phyloP scores from a whole-genome alignment of 2,797 vertebrate species.

The Acrocephalus scirpaceus region DNA sequence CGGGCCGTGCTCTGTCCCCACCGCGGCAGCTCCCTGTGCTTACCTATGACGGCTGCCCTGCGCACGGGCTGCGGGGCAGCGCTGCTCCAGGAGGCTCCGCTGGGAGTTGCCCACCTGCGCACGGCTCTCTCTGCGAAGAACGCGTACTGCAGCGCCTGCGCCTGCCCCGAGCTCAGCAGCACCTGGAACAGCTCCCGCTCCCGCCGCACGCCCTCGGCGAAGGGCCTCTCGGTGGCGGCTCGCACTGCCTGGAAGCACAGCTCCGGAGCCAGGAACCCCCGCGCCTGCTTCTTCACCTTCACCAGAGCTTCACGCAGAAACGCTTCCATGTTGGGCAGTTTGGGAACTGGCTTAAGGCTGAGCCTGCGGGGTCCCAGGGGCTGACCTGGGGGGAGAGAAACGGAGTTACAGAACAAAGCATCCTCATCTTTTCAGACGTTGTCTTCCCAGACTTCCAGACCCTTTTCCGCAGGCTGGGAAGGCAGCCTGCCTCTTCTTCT shows the following conservation, averaged over 20 bases:
- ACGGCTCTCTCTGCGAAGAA: constrained; percentile 87
- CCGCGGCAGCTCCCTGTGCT: not conserved
- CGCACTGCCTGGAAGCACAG: constrained; percentile 84
- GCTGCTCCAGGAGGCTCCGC: constrained; percentile 84
- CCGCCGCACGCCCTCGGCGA: constrained; percentile 76
- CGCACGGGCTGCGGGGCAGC: constrained; percentile 74
- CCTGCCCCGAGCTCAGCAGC: constrained; percentile 84
- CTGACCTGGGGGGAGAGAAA: constrained; percentile 72
- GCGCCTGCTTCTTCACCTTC: constrained; percentile 74
- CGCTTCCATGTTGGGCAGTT: constrained; percentile 70
- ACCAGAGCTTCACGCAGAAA: constrained; percentile 75
- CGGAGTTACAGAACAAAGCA: not conserved
- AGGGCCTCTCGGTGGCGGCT: constrained; percentile 81
- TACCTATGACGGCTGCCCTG: constrained; percentile 89
- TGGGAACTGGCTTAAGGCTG: constrained; percentile 67
- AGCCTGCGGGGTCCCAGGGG: constrained; percentile 79
- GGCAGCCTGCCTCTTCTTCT: not conserved
- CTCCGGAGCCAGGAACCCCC: constrained; percentile 83
- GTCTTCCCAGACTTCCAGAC: not conserved
- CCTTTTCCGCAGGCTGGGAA: not conserved
- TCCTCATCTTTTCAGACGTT: not conserved
- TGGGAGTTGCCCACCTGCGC: constrained; percentile 81
- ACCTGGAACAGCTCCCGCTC: constrained; percentile 81
- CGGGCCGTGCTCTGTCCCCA: accelerated
- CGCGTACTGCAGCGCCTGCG: constrained; percentile 85